Base-by-base conservation (phyloP, 2,888 invertebrate species). In the Masnerella sp. region DNA sequence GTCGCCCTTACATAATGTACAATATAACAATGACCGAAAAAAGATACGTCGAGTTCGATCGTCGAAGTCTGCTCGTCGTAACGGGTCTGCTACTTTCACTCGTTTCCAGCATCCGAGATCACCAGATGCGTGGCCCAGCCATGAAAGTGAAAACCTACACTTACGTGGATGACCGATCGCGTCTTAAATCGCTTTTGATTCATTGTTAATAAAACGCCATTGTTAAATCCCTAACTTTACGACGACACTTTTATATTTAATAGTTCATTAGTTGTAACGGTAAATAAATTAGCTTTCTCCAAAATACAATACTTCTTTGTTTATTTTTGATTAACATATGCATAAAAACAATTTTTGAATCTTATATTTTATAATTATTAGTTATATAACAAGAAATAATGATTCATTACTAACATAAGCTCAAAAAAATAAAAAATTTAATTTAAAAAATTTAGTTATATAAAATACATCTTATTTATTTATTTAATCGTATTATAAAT, bases 121-220 rank as follows among this genome's bases (percentile, higher is more conserved):
- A 45, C 30, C 52, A 67, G 72, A 68, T 75, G 72, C 72, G 59
- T 65, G 61, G 22, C 45, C 36, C 45, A 59, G 28, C 59, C 70
- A 76, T 78, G 80, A 83, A 84, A 84, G 84, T 82, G 84, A 84
- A 83, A 83, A 83, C 68, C 58, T 67, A 52, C 62, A 73, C 54
- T 71, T 71, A 71, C 34, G 59, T 59, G 14, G 56, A 51, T 43
- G 40, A 25, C 9, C 14, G 49, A 52, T 71, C 58, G 58, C 28
- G n/a, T 22, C 49, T 40, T 20, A 40, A 67, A 71, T 71, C 32
- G 25, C 15, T 20, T 49, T 62, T 62, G 56, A 70, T 70, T 62
- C 54, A 62, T 70, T 56, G 62, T 70, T 70, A 56, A 70, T 70
- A 56, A 56, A 61, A 52, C n/a, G 14, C 45, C 12, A 20, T 51